Percentiles rank a stretch among this genome's conserved stretches.
Evolutionary conservation across 1,140 invertebrate genomes (phyloP).

Genomic region (Sitobion miscanthi): DNA sequence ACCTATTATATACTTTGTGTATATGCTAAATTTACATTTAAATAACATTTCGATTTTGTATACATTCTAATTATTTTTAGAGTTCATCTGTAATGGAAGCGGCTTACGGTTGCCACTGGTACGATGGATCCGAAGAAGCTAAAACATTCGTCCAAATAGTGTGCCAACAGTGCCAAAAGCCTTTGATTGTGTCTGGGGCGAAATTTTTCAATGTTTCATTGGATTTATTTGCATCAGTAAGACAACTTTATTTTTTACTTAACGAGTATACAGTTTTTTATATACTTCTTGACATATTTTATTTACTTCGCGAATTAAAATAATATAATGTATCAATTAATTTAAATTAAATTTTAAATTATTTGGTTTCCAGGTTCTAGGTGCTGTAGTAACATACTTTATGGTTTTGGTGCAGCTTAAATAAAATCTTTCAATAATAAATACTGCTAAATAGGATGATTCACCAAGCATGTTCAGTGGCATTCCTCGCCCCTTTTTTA

Average conservation of each 20-base stretch:
- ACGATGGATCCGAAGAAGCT: constrained; percentile 84
- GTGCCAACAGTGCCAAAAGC: constrained; percentile 87
- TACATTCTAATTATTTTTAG: constrained; percentile 63
- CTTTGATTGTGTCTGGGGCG: constrained; percentile 83
- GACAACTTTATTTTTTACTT: constrained; percentile 58
- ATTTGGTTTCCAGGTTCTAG: constrained; percentile 73
- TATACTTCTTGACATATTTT: background rate
- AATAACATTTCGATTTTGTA: background rate
- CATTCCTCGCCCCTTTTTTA: background rate
- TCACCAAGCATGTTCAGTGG: background rate
- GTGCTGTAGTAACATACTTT: constrained; percentile 87
- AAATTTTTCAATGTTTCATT: constrained; percentile 87
- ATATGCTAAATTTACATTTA: background rate
- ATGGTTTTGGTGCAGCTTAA: constrained; percentile 88
- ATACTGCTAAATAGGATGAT: background rate
- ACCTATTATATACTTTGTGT: background rate
- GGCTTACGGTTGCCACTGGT: constrained; percentile 86
- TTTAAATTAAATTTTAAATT: background rate
- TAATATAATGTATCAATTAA: background rate
- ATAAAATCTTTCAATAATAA: constrained; percentile 64
- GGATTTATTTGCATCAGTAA: constrained; percentile 84
- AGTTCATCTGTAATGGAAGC: constrained; percentile 89
- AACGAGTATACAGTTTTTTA: background rate
- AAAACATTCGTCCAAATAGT: constrained; percentile 89
- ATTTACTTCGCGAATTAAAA: background rate